phyloP scores from a whole-genome alignment of 37 sponge, comb jelly and placozoan genomes.

The Petrosia ficiformis region DNA sequence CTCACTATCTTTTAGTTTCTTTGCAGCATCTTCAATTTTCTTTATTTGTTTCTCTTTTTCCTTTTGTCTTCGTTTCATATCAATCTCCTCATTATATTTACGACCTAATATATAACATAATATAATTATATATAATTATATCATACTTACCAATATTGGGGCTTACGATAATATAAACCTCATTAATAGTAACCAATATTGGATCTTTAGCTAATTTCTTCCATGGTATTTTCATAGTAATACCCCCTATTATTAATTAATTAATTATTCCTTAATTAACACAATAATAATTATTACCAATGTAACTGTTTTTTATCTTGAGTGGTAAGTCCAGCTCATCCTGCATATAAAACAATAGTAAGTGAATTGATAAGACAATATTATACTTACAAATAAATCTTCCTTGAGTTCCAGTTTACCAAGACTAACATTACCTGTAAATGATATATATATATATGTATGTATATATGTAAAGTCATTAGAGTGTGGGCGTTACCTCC shows the following conservation, averaged over 20 bases:
- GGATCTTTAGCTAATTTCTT: conserved; percentile 77
- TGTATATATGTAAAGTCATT: not conserved
- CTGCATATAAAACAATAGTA: conserved; percentile 10
- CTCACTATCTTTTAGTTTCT: conserved; percentile 71
- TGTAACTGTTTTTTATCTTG: conserved; percentile 51
- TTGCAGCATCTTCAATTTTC: conserved; percentile 53
- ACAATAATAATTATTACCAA: conserved; percentile 38
- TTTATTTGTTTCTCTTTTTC: conserved; percentile 68
- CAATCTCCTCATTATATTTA: conserved; percentile 57
- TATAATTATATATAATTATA: not conserved
- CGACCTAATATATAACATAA: conserved; percentile 22
- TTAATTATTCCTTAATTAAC: not conserved
- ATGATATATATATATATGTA: not conserved
- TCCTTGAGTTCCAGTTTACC: conserved; percentile 84
- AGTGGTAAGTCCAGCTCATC: conserved; percentile 61
- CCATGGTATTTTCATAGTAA: conserved; percentile 82
- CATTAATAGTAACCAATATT: conserved; percentile 62
- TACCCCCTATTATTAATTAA: conserved; percentile 44
- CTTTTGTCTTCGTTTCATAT: conserved; percentile 35
- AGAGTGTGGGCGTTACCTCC: conserved; percentile 45
- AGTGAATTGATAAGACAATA: not conserved
- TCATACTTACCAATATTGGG: conserved; percentile 44
- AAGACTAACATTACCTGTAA: conserved; percentile 62
- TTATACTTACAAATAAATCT: conserved; percentile 70
- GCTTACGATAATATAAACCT: conserved; percentile 61